Evolutionary conservation across 2,113 vertebrate genomes (phyloP).

Genomic region (Columba janthina): DNA sequence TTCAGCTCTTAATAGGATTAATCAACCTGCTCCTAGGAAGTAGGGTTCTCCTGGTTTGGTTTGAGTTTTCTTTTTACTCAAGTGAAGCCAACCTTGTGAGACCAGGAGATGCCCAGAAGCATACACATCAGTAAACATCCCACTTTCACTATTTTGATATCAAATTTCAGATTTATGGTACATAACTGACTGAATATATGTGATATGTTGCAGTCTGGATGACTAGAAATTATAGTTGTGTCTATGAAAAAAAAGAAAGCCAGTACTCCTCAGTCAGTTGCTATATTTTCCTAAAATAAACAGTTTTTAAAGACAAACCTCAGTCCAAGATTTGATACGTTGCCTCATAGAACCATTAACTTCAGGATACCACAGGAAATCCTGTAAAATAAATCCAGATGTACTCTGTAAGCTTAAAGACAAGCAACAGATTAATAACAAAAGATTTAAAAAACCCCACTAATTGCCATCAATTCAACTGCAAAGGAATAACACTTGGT

Average conservation of each 20-base stretch:
- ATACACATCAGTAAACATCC: background rate
- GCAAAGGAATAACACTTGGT: background rate
- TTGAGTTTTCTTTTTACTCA: background rate
- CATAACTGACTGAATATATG: background rate
- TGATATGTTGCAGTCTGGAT: background rate
- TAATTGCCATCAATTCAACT: background rate
- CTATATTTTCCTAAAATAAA: background rate
- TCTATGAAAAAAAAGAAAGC: background rate
- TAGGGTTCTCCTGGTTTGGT: background rate
- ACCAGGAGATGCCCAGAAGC: background rate
- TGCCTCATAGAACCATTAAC: conserved; percentile 97
- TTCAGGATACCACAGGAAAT: conserved; percentile 95
- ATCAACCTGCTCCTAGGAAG: background rate
- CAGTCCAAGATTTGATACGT: conserved; percentile 85
- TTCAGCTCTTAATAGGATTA: background rate
- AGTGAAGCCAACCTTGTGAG: background rate
- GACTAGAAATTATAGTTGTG: background rate
- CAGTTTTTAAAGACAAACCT: conserved; percentile 69
- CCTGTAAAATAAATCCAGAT: conserved; percentile 69
- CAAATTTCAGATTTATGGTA: background rate
- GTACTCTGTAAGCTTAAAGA: background rate
- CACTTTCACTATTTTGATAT: background rate
- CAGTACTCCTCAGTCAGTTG: background rate
- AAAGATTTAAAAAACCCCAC: background rate
- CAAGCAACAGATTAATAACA: background rate